A percentile compares a stretch with the other conserved stretches of the same genome.
These are phyloP conservation scores for Melipona bicolor DNA, from an alignment of 2,888 invertebrate genomes.

Conservation along the genomic window DNA sequence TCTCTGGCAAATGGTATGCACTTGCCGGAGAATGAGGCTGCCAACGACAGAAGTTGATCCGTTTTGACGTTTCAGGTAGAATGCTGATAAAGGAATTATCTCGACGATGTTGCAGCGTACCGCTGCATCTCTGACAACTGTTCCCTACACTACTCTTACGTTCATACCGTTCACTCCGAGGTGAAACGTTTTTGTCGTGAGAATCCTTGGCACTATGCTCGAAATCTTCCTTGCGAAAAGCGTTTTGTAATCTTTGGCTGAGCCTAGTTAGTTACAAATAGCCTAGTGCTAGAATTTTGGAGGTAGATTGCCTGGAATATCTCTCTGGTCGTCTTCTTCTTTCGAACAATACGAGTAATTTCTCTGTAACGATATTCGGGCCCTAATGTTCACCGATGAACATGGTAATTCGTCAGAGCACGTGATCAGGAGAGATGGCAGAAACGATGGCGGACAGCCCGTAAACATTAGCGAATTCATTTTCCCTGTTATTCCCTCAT, in stretches of 20 bases:
- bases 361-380: background rate
- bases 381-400: background rate
- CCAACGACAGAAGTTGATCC: slow-evolving; percentile 38
- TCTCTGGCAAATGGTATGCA: background rate
- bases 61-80: slow-evolving; percentile 38
- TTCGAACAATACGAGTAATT: background rate
- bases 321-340: no score
- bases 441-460: background rate
- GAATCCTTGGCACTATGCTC: background rate
- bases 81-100: slow-evolving; percentile 53
- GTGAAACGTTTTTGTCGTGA: slow-evolving; percentile 5
- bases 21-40: slow-evolving; percentile 3
- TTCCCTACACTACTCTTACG: background rate
- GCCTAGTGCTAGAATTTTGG: background rate
- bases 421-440: slow-evolving; percentile 6
- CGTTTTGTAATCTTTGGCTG: slow-evolving; percentile 6
- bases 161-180: slow-evolving; percentile 6
- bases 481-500: slow-evolving; percentile 47
- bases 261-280: background rate
- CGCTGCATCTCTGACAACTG: background rate
- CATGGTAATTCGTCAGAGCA: background rate
- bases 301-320: background rate
- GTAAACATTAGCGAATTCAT: slow-evolving; percentile 40
- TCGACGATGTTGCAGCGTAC: slow-evolving; percentile 26
- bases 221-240: slow-evolving; percentile 10